Percentiles rank a stretch among this genome's conserved stretches.
These are phyloP conservation scores for Ectobius pallidus DNA, from an alignment of 2,888 invertebrate species.

Conservation along the genomic window DNA sequence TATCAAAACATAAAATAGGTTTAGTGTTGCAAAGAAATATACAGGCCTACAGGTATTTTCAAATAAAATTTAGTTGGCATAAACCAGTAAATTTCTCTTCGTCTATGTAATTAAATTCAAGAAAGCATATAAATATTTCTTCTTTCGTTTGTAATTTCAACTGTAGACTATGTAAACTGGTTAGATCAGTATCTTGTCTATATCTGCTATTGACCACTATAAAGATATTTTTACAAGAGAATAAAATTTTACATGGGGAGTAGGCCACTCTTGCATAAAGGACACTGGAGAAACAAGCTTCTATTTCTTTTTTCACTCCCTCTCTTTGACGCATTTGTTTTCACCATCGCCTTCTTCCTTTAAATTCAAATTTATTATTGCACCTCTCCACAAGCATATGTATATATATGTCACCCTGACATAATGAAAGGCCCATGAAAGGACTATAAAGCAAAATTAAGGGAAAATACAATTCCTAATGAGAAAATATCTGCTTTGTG, in stretches of 20 bases:
- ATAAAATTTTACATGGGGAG: background rate
- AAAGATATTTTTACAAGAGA: too few relatives aligned
- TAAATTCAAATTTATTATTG: slow-evolving; percentile 28
- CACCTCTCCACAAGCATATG: slow-evolving; percentile 27
- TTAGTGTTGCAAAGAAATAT: too few relatives aligned
- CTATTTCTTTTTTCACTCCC: background rate
- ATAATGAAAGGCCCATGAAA: slow-evolving; percentile 12
- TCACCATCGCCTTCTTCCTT: background rate
- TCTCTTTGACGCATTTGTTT: background rate
- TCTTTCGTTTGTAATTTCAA: too few relatives aligned
- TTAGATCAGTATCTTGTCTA: too few relatives aligned
- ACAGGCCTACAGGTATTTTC: too few relatives aligned
- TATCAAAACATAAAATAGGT: too few relatives aligned
- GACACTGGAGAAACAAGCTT: background rate
- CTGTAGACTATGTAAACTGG: too few relatives aligned
- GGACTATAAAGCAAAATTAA: slow-evolving; percentile 28
- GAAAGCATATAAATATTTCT: too few relatives aligned
- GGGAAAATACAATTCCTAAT: slow-evolving; percentile 29
- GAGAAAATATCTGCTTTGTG: slow-evolving; percentile 36
- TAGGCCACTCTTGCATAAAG: background rate
- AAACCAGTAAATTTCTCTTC: too few relatives aligned
- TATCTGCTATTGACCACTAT: too few relatives aligned
- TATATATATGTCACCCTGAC: slow-evolving; percentile 19
- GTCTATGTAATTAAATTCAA: too few relatives aligned
- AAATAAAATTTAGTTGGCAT: too few relatives aligned